These are phyloP conservation scores for Oppia nitens DNA, from an alignment of 1,140 invertebrate species.

Conservation along the genomic window DNA sequence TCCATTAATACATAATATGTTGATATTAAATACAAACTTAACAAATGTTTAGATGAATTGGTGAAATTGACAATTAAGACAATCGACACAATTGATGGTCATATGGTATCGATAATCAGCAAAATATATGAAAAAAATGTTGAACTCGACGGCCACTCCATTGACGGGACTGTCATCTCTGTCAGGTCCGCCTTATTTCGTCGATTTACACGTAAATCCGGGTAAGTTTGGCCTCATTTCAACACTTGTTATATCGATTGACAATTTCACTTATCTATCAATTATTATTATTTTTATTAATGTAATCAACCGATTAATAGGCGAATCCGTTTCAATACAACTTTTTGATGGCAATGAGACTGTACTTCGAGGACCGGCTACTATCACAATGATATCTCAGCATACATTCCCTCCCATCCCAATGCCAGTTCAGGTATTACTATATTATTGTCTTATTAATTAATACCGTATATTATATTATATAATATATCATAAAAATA, in stretches of 20 bases:
- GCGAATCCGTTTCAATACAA: slow-evolving; percentile 16
- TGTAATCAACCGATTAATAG: not conserved
- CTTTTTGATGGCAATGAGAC: slow-evolving; percentile 16
- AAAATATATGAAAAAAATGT: too few species aligned
- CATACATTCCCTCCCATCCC: slow-evolving; percentile 48
- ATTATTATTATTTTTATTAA: not conserved
- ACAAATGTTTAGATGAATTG: too few species aligned
- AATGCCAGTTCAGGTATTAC: slow-evolving; percentile 52
- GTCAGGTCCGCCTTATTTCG: slow-evolving; percentile 33
- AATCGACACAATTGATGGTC: too few species aligned
- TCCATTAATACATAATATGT: too few species aligned
- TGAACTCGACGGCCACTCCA: not conserved
- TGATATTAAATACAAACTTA: too few species aligned
- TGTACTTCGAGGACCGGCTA: slow-evolving; percentile 42
- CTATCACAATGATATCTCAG: slow-evolving; percentile 63
- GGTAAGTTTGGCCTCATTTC: slow-evolving; percentile 31
- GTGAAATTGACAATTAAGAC: too few species aligned
- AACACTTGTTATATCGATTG: too few species aligned
- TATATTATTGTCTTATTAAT: not conserved
- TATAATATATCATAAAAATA: too few species aligned
- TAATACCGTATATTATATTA: not conserved
- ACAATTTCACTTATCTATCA: too few species aligned
- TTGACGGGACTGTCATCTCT: not conserved
- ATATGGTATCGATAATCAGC: too few species aligned
- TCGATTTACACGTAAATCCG: slow-evolving; percentile 48